Percentiles rank a stretch among this genome's conserved stretches.
Evolutionary conservation across 2,888 invertebrate species (phyloP).

Genomic region (Petrolisthes manimaculis): DNA sequence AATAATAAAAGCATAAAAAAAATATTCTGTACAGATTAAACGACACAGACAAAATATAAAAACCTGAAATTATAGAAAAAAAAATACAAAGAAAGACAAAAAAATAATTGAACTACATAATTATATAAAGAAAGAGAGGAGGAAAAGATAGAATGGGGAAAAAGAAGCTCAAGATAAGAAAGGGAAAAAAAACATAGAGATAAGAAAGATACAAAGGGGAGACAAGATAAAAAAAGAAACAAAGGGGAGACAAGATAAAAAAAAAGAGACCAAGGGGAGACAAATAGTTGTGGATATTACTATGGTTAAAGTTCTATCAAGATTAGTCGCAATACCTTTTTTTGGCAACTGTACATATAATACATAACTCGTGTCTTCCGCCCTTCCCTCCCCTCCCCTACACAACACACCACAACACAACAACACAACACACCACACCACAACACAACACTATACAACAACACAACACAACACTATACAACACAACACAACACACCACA

Average conservation of each 20-base stretch:
- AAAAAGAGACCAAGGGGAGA: not conserved
- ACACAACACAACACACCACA: too few species aligned
- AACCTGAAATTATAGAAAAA: not conserved
- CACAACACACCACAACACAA: too few species aligned
- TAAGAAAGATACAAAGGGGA: not conserved
- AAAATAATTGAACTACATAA: not conserved
- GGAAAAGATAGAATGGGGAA: not conserved
- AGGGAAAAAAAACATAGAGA: not conserved
- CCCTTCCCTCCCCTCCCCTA: too few species aligned
- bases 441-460: too few species aligned
- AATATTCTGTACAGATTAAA: not conserved
- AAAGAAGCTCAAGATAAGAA: not conserved
- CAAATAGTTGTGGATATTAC: too few species aligned
- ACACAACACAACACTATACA: too few species aligned
- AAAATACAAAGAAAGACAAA: not conserved
- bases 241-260: not conserved
- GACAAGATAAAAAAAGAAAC: not conserved
- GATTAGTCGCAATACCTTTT: too few species aligned
- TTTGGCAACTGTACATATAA: too few species aligned
- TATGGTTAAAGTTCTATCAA: too few species aligned
- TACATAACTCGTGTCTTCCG: too few species aligned
- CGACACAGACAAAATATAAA: not conserved
- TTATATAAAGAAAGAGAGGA: not conserved
- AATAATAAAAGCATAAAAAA: not conserved
- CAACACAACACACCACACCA: too few species aligned